Conservation (phyloP, 2,797 vertebrate species). For the Tolypeutes matacus region DNA sequence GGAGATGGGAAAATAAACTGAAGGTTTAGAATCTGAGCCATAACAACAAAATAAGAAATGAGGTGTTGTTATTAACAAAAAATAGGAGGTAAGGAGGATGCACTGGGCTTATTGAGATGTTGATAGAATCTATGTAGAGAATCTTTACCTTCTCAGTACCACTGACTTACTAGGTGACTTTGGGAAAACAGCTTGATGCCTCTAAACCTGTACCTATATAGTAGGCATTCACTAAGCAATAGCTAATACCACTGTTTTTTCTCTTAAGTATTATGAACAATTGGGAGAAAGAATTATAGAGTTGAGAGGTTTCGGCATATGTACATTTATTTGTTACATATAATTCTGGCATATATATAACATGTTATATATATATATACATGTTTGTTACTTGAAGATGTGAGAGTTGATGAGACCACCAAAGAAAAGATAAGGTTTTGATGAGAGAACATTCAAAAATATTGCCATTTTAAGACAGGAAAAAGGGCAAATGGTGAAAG, state of each 20-base stretch:
- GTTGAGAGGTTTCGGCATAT: background rate
- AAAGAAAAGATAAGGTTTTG: background rate
- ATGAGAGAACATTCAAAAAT: background rate
- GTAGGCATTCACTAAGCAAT: background rate
- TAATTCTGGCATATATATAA: too few relatives aligned
- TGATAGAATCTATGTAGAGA: background rate
- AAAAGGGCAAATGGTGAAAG: background rate
- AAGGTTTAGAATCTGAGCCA: background rate
- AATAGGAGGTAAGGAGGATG: background rate
- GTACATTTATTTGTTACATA: too few relatives aligned
- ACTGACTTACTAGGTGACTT: background rate
- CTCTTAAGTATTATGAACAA: background rate
- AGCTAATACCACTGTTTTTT: background rate
- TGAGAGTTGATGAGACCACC: background rate
- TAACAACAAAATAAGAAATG: constrained; percentile 9
- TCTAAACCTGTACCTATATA: background rate
- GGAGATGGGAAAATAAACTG: background rate
- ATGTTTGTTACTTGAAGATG: background rate
- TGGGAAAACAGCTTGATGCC: background rate
- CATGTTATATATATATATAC: too few relatives aligned
- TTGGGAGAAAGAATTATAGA: background rate
- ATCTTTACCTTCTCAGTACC: background rate
- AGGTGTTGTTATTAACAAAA: background rate
- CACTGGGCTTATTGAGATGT: background rate
- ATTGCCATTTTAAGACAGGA: background rate